Percentiles rank a stretch among this genome's conserved stretches.
These are phyloP conservation scores for Porites cylindrica DNA, from an alignment of 92 coral and sea anemone species.

Conservation along the genomic window DNA sequence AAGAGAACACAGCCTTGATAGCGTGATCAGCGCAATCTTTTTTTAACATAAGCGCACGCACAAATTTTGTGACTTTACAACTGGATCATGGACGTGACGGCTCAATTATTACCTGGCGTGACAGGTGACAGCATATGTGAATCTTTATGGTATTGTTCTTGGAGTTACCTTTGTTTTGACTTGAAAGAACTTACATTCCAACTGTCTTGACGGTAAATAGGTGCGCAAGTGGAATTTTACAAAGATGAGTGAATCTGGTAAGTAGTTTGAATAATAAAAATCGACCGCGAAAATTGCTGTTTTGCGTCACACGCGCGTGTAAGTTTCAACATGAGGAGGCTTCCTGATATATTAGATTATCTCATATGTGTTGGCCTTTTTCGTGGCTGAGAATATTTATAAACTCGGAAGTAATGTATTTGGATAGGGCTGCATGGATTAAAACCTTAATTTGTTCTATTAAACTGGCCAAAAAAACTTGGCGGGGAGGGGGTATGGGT, in stretches of 20 bases:
- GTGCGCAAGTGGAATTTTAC: not conserved
- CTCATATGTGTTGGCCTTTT: no score
- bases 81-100: not conserved
- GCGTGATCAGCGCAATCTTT: not conserved
- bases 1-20: not conserved
- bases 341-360: not conserved
- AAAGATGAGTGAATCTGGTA: conserved; percentile 34
- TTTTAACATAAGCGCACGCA: not conserved
- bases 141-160: not conserved
- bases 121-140: not conserved
- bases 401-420: not conserved
- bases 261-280: not conserved
- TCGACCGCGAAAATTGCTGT: no score
- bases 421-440: not conserved
- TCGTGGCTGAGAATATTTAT: not conserved
- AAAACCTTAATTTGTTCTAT: no score
- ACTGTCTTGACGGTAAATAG: not conserved
- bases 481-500: not conserved
- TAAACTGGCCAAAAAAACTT: no score
- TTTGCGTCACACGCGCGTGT: no score
- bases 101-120: conserved; percentile 27
- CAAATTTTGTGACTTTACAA: not conserved
- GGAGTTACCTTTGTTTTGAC: not conserved
- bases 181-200: not conserved
- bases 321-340: no score